Evolutionary conservation across 2,888 invertebrate species (phyloP).

Genomic region (Laspeyria flexula): DNA sequence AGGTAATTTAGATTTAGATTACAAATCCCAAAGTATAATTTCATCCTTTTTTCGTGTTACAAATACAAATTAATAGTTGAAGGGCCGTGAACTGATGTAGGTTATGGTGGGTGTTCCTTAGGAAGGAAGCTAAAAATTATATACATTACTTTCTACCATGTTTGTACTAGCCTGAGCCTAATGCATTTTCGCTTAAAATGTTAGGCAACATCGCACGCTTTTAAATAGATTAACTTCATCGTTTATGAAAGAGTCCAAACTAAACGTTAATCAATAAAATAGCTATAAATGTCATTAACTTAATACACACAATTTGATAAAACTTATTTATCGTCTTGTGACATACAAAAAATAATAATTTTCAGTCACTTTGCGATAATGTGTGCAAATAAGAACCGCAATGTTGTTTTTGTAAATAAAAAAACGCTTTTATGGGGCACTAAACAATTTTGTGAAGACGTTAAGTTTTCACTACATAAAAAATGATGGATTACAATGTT

Average conservation of each 20-base stretch:
- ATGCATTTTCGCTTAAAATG: no score
- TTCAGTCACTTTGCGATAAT: slow-evolving; percentile 2
- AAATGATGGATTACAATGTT: not conserved
- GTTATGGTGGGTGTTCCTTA: no score
- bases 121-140: no score
- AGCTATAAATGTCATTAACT: not conserved
- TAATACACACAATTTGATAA: not conserved
- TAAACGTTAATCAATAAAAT: not conserved
- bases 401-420: slow-evolving; percentile 8
- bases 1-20: no score
- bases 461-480: slow-evolving; percentile 5
- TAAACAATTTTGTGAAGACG: slow-evolving; percentile 20
- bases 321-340: not conserved
- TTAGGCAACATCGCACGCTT: no score
- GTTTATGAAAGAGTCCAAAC: not conserved
- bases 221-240: not conserved
- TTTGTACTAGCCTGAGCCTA: no score
- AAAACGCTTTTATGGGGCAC: slow-evolving; percentile 23
- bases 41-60: no score
- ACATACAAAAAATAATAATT: not conserved
- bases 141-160: no score
- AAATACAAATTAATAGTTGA: no score
- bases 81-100: no score
- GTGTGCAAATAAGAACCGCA: not conserved
- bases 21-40: no score